Evolutionary conservation across 2,113 vertebrate species (phyloP).

Genomic region (Phrynosoma platyrhinos): DNA sequence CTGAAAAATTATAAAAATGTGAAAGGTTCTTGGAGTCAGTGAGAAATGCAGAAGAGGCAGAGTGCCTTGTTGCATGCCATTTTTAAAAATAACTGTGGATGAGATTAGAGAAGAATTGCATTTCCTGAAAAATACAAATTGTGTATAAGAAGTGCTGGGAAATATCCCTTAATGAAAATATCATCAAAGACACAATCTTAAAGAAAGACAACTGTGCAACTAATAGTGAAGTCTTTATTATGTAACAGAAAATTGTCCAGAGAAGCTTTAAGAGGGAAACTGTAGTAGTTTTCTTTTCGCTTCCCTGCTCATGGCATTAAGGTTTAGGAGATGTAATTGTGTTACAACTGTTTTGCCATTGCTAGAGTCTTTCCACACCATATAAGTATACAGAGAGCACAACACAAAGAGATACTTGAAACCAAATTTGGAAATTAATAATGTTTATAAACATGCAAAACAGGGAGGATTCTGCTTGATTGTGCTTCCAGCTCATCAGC

Average conservation of each 20-base stretch:
- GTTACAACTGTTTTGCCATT: not conserved
- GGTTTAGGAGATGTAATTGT: not conserved
- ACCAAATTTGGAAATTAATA: not conserved
- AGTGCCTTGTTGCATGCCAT: not conserved
- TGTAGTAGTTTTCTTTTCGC: not conserved
- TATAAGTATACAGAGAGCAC: not conserved
- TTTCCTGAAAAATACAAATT: not conserved
- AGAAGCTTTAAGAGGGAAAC: not conserved
- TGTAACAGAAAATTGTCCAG: not conserved
- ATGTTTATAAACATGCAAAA: not conserved
- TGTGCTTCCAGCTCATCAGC: not conserved
- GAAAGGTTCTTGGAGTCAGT: not conserved
- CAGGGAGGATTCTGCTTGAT: not conserved
- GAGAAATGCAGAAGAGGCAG: not conserved
- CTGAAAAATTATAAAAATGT: not conserved
- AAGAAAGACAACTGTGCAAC: not conserved
- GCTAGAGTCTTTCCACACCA: not conserved
- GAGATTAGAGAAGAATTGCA: not conserved
- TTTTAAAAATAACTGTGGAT: not conserved
- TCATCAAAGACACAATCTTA: not conserved
- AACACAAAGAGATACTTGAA: not conserved
- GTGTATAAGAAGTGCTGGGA: not conserved
- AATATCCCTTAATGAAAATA: not conserved
- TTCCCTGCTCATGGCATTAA: not conserved
- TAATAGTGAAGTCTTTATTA: not conserved